phyloP scores from a whole-genome alignment of 2,888 invertebrate species.

The Melolontha melolontha region DNA sequence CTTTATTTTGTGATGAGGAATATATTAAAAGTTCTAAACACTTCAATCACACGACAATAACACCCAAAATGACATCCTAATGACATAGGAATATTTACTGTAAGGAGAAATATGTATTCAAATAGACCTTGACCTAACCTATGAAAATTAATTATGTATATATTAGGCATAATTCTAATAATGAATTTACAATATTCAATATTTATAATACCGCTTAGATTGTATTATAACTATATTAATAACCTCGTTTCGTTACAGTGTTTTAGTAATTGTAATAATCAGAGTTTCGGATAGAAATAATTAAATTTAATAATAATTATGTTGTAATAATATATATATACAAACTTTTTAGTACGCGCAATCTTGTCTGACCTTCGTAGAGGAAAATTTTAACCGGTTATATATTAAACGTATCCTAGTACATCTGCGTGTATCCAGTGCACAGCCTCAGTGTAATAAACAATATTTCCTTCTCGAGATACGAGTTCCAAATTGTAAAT shows the following conservation, averaged over 20 bases:
- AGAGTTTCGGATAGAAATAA: not conserved
- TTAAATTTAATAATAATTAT: slow-evolving; percentile 22
- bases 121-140: too few relatives aligned
- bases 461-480: not conserved
- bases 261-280: not conserved
- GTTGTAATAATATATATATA: slow-evolving; percentile 2
- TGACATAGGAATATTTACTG: too few relatives aligned
- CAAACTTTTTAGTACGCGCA: slow-evolving; percentile 8
- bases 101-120: too few relatives aligned
- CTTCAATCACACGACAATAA: too few relatives aligned
- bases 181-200: too few relatives aligned
- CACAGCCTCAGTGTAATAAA: not conserved
- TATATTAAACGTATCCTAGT: not conserved
- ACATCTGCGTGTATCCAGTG: slow-evolving; percentile 2
- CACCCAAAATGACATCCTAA: too few relatives aligned
- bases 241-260: not conserved
- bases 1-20: too few relatives aligned
- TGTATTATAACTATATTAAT: too few relatives aligned
- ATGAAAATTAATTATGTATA: too few relatives aligned
- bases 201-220: too few relatives aligned
- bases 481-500: not conserved
- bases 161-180: too few relatives aligned
- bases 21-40: too few relatives aligned
- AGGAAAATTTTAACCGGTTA: not conserved
- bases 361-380: slow-evolving; percentile 6